phyloP scores from a whole-genome alignment of 2,888 invertebrate species.

The Agrypnus murinus region DNA sequence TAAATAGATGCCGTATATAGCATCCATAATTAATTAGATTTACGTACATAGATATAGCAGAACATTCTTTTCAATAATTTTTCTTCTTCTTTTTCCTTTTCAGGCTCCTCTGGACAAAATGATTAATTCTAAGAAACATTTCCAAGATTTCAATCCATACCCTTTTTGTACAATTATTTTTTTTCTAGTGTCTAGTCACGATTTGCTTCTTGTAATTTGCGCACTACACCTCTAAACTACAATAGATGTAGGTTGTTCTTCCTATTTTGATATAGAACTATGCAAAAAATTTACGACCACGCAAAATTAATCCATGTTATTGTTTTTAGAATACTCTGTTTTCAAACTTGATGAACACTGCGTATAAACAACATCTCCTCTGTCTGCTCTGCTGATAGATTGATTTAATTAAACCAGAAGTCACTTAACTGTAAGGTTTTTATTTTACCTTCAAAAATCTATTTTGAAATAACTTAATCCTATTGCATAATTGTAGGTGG shows the following conservation, averaged over 20 bases:
- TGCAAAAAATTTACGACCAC: slow-evolving; percentile 9
- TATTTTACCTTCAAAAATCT: too few relatives aligned
- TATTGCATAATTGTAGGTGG: too few relatives aligned
- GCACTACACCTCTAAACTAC: slow-evolving; percentile 13
- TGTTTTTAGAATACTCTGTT: slow-evolving; percentile 3
- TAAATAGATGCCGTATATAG: too few relatives aligned
- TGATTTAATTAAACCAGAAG: slow-evolving; percentile 10
- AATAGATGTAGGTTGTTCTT: slow-evolving; percentile 3
- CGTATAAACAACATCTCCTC: slow-evolving; percentile 8
- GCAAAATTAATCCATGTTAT: neutral
- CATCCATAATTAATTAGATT: too few relatives aligned
- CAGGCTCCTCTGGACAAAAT: too few relatives aligned
- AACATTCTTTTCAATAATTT: too few relatives aligned
- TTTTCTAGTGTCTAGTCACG: slow-evolving; percentile 4
- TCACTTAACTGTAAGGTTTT: slow-evolving; percentile 1
- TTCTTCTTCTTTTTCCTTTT: too few relatives aligned
- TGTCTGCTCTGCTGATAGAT: neutral
- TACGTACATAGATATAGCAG: too few relatives aligned
- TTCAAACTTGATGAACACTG: slow-evolving; percentile 1
- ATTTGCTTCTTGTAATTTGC: slow-evolving; percentile 15
- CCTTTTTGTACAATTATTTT: neutral
- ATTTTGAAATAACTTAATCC: too few relatives aligned
- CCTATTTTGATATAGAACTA: slow-evolving; percentile 13
- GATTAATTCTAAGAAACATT: slow-evolving; percentile 9
- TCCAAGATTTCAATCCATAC: too few relatives aligned